These are phyloP conservation scores for Cassiopea xamachana DNA, from an alignment of 30 jellyfish, hydroid and myxozoan species.

Conservation along the genomic window DNA sequence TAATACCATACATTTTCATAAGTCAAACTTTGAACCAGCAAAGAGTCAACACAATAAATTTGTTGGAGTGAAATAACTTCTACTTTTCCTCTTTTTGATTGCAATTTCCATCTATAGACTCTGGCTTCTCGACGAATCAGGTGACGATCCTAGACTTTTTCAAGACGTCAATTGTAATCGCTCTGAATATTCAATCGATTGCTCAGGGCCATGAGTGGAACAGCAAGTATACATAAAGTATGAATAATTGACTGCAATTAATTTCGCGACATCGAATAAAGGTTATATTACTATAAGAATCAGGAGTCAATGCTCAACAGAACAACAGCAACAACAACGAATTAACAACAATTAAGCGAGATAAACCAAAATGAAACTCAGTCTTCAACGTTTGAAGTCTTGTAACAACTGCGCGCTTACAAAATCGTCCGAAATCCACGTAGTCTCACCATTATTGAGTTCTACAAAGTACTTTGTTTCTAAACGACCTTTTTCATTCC, in stretches of 20 bases:
- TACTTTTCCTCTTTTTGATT: too few species aligned
- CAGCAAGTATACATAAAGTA: not conserved
- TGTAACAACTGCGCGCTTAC: slow-evolving; percentile 2
- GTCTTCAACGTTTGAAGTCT: slow-evolving; percentile 19
- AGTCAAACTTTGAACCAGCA: slow-evolving; percentile 17
- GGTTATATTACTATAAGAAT: not conserved
- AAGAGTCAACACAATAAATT: not conserved
- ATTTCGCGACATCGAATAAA: not conserved
- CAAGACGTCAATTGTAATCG: slow-evolving; percentile 2
- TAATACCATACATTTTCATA: not conserved
- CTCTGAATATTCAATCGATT: slow-evolving; percentile 5
- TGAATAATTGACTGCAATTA: not conserved
- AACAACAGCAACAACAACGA: not conserved
- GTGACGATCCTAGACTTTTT: slow-evolving; percentile 16
- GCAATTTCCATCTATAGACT: not conserved
- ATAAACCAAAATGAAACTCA: not conserved
- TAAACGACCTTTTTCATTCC: slow-evolving; percentile 5
- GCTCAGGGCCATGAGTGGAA: not conserved
- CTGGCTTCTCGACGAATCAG: slow-evolving; percentile 2
- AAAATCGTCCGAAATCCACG: slow-evolving; percentile 5
- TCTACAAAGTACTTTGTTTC: slow-evolving; percentile 31
- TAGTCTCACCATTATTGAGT: slow-evolving; percentile 1
- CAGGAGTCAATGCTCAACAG: slow-evolving; percentile 13
- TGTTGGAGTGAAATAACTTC: not conserved
- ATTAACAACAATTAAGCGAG: not conserved